Percentiles rank a stretch among this genome's conserved stretches.
These are phyloP conservation scores for Sorex fumeus DNA, from an alignment of 2,113 vertebrate genomes.

Conservation along the genomic window DNA sequence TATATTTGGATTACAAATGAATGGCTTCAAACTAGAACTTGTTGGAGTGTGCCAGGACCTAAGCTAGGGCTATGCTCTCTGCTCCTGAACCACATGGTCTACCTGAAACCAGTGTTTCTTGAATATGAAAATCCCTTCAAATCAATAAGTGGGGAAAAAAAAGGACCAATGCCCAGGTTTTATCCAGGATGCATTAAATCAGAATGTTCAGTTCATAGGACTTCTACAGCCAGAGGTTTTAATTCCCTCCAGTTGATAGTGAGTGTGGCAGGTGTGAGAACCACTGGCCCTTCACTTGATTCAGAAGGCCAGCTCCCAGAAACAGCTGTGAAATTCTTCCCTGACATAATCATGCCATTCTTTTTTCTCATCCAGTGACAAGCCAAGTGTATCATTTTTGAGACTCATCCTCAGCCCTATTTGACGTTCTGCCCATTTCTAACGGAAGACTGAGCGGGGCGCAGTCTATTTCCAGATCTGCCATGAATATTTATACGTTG, in stretches of 20 bases:
- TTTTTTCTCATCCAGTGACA: constrained; percentile 48
- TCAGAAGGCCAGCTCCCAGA: neutral
- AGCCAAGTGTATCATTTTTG: constrained; percentile 71
- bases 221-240: neutral
- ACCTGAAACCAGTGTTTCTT: neutral
- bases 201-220: neutral
- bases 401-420: constrained; percentile 59
- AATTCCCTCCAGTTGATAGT: neutral
- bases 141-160: neutral
- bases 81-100: neutral
- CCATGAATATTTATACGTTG: constrained; percentile 86
- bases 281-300: neutral
- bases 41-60: neutral
- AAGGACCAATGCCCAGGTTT: neutral
- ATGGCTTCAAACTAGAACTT: neutral
- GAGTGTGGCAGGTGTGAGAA: neutral
- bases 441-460: constrained; percentile 74
- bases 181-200: neutral
- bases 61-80: neutral
- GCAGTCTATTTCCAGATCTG: constrained; percentile 79
- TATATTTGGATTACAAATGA: neutral
- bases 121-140: neutral
- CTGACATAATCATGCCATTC: constrained; percentile 60
- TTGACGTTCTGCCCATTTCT: constrained; percentile 79
- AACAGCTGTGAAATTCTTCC: constrained; percentile 46